phyloP scores from a whole-genome alignment of 2,888 invertebrate species.

The Lithophane ornitopus region DNA sequence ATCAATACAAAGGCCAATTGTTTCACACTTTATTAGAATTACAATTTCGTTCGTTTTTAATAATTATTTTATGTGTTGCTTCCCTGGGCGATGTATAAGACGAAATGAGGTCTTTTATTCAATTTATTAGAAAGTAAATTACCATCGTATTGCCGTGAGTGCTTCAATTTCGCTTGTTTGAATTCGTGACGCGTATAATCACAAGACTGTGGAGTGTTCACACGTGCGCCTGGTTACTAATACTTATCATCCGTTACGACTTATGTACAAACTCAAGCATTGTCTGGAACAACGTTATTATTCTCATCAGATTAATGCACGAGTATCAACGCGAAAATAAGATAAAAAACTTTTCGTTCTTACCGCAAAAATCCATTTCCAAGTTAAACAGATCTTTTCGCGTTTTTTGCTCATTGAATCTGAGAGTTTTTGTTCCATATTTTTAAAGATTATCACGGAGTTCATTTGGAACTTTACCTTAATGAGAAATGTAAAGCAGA shows the following conservation, averaged over 20 bases:
- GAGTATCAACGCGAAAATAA: constrained; percentile 78
- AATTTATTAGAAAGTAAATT: constrained; percentile 62
- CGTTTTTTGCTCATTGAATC: constrained; percentile 82
- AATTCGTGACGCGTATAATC: constrained; percentile 45
- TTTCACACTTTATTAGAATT: constrained; percentile 32
- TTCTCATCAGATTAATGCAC: constrained; percentile 82
- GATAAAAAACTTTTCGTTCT: constrained; percentile 80
- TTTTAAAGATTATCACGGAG: constrained; percentile 75
- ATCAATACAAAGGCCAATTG: constrained; percentile 20
- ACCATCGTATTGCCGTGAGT: constrained; percentile 41
- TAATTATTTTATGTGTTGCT: constrained; percentile 42
- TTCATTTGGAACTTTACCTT: constrained; percentile 72
- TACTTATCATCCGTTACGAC: constrained; percentile 39
- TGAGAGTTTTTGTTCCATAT: constrained; percentile 76
- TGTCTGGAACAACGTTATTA: constrained; percentile 60
- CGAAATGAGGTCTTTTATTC: constrained; percentile 58
- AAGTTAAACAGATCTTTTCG: constrained; percentile 86
- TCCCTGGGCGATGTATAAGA: constrained; percentile 51
- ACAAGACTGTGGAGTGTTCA: constrained; percentile 35
- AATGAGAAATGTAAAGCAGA: constrained; percentile 69
- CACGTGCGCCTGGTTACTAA: constrained; percentile 34
- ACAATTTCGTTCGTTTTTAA: constrained; percentile 26
- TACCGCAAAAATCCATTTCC: constrained; percentile 87
- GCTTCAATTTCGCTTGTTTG: constrained; percentile 58
- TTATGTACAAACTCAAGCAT: constrained; percentile 19